These are phyloP conservation scores for Drymonia ruficornis DNA, from an alignment of 2,888 invertebrate genomes.

Conservation along the genomic window DNA sequence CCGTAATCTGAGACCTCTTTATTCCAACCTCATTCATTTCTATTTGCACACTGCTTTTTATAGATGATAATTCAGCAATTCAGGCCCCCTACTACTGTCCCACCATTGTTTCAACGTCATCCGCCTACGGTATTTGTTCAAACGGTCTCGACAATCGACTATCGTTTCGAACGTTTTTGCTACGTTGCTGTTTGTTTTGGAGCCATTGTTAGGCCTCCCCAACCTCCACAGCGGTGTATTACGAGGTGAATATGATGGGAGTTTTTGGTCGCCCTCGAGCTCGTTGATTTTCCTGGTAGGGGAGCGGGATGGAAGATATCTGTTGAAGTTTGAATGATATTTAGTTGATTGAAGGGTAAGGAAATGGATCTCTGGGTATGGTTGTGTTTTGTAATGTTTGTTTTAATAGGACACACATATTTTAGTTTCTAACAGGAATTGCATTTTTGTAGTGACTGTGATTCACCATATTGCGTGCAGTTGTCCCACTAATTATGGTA, in stretches of 20 bases:
- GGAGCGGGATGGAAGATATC: conserved; percentile 21
- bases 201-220: conserved; percentile 46
- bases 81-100: conserved; percentile 19
- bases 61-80: conserved; percentile 37
- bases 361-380: neutral
- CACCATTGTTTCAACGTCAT: conserved; percentile 38
- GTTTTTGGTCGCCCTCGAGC: conserved; percentile 47
- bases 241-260: conserved; percentile 45
- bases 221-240: conserved; percentile 27
- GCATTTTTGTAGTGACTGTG: too few relatives aligned
- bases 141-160: conserved; percentile 57
- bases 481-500: too few relatives aligned
- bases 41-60: conserved; percentile 28
- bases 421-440: too few relatives aligned
- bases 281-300: conserved; percentile 41
- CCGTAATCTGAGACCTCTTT: conserved; percentile 22
- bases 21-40: conserved; percentile 31
- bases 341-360: conserved; percentile 28
- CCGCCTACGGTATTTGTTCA: conserved; percentile 51
- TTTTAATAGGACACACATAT: too few relatives aligned
- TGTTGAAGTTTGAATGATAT: conserved; percentile 27
- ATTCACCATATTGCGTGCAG: too few relatives aligned
- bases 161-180: conserved; percentile 57
- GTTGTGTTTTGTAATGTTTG: too few relatives aligned
- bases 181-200: conserved; percentile 60